A percentile compares a stretch with the other conserved stretches of the same genome.
These are phyloP conservation scores for Macrochelys suwanniensis DNA, from an alignment of 2,797 vertebrate genomes.

Conservation along the genomic window DNA sequence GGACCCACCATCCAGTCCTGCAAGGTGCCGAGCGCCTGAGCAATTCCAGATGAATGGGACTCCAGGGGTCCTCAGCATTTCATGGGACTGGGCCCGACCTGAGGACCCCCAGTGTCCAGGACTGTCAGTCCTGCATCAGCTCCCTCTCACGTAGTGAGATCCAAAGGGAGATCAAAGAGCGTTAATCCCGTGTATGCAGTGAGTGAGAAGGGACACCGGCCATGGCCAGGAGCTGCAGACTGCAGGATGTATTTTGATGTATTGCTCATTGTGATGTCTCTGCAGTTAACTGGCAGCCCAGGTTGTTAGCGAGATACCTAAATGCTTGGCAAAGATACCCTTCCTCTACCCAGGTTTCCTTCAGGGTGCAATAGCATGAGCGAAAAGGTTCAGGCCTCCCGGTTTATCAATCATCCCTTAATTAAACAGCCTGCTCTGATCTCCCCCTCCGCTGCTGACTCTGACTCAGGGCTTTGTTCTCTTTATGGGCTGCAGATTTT, in stretches of 20 bases:
- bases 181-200: not conserved
- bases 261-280: not conserved
- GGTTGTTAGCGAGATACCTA: not conserved
- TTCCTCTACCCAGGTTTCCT: not conserved
- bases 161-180: not conserved
- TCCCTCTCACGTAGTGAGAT: not conserved
- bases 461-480: not conserved
- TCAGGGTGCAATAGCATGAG: not conserved
- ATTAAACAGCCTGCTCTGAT: not conserved
- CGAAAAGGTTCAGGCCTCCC: not conserved
- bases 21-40: not conserved
- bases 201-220: not conserved
- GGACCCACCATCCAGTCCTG: not conserved
- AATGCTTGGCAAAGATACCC: not conserved
- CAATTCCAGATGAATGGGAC: not conserved
- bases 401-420: slow-evolving; percentile 2
- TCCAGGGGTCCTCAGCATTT: not conserved
- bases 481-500: not conserved
- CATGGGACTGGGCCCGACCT: too few species aligned
- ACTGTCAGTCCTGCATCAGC: not conserved
- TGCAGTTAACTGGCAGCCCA: not conserved
- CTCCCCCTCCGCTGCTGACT: not conserved
- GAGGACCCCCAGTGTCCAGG: not conserved
- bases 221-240: not conserved
- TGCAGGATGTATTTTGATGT: not conserved